Evolutionary conservation across 2,888 invertebrate genomes (phyloP).

Genomic region (Germaria angustata): DNA sequence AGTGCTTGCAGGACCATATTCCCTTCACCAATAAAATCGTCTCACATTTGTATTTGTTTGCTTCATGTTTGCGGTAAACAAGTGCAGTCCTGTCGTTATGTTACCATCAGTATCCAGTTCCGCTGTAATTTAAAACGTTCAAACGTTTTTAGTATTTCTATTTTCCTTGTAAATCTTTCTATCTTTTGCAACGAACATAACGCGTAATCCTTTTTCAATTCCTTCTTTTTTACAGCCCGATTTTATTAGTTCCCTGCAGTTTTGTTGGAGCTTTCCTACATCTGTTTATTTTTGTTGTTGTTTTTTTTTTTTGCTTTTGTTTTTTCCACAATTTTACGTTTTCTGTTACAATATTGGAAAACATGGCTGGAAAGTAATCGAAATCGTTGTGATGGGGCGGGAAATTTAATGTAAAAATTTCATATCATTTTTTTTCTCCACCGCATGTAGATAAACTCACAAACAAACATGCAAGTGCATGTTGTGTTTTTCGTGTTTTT

Average conservation of each 20-base stretch:
- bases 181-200: not conserved
- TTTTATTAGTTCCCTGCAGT: not conserved
- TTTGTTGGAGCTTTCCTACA: too few species aligned
- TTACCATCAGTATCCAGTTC: constrained; percentile 3
- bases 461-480: not conserved
- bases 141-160: not conserved
- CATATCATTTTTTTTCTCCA: not conserved
- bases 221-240: not conserved
- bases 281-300: not conserved
- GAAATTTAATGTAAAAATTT: constrained; percentile 31
- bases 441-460: not conserved
- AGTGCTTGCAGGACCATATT: too few species aligned
- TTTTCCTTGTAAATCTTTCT: not conserved
- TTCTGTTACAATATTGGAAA: constrained; percentile 8
- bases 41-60: too few species aligned
- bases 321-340: constrained; percentile 7
- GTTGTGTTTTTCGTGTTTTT: not conserved
- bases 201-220: constrained; percentile 2
- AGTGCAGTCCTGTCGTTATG: not conserved
- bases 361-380: constrained; percentile 6
- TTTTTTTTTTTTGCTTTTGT: not conserved
- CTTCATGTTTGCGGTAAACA: constrained; percentile 2
- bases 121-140: not conserved
- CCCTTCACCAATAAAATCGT: too few species aligned
- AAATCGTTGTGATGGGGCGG: constrained; percentile 18